A percentile compares a stretch with the other conserved stretches of the same genome.
phyloP scores from a whole-genome alignment of 2,797 vertebrate genomes.

The Dicrostonyx torquatus region DNA sequence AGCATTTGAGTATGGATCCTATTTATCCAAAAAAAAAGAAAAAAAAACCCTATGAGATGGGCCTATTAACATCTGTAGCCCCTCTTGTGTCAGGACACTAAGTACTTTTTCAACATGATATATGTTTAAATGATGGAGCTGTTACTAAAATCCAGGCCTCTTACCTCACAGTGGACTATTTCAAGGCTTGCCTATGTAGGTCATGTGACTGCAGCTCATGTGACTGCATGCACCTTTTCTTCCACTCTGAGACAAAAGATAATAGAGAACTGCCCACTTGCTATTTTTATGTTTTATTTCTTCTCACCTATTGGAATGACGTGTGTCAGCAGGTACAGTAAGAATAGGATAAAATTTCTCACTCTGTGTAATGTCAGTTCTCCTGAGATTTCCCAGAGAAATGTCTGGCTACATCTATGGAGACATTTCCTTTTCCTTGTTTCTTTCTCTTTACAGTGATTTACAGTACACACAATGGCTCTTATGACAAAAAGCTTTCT shows the following conservation, averaged over 20 bases:
- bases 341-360: background rate
- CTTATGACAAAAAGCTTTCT: background rate
- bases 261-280: background rate
- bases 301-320: too few species aligned
- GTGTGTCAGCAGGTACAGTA: background rate
- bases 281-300: too few species aligned
- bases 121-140: background rate
- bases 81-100: background rate
- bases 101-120: background rate
- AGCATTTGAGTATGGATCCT: background rate
- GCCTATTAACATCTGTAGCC: background rate
- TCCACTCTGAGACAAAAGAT: background rate
- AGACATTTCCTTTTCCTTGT: background rate
- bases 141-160: background rate
- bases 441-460: background rate
- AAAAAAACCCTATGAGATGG: background rate
- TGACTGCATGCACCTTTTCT: background rate
- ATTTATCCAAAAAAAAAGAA: background rate
- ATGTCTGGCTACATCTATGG: background rate
- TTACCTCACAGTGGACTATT: background rate
- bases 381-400: accelerated
- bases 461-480: background rate
- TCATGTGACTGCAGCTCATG: background rate
- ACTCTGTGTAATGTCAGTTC: background rate
- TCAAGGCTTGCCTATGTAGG: background rate